Evolutionary conservation across 2,797 vertebrate genomes (phyloP), one percentile per base, ranked within the genome.

Genomic region (Urophycis tenuis): DNA sequence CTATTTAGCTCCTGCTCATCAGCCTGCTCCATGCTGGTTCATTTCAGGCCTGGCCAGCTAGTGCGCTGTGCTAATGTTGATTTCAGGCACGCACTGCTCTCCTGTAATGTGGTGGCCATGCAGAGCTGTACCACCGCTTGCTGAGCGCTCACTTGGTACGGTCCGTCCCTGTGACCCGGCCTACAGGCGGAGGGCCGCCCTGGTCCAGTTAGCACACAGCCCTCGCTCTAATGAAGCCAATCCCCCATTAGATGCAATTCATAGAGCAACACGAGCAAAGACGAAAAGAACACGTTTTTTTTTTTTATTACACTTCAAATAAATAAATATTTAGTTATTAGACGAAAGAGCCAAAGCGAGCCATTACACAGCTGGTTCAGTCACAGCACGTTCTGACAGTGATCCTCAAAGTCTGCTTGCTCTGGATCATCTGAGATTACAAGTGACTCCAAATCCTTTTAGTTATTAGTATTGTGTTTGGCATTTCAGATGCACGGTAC

Each of bases 391-490:
- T 33, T 36, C 34, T 69, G 22, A 60, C 49, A 60, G 53, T 5
- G 7, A n/a, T 60, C 53, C 53, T 60, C 53, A 60, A 60, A n/a
- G 22, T 60, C 15, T n/a, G 25, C 53, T 60, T 60, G 53, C 53
- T 60, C 25, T n/a, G n/a, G 53, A 60, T 60, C 22, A 60, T 60
- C 17, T 60, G 53, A n/a, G 53, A 25, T 60, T 60, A 60, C 8
- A n/a, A n/a, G 53, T 60, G 53, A 60, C n/a, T 60, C 22, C 10
- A 60, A 60, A 60, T 5, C 17, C 45, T 79, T 75, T 12, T 75
- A 74, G n/a, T 73, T 36, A 82, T 80, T 39, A 49, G 19, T 2
- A 17, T 72, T 35, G 60, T 76, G 73, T 75, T 60, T 74, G 29
- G 31, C 45, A 64, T 34, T 81, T 53, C 32, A 71, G 35, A 79